Percentiles rank a stretch among this genome's conserved stretches.
These are phyloP conservation scores for Rhinichthys osculus DNA, from an alignment of 2,797 vertebrate species.

Conservation along the genomic window DNA sequence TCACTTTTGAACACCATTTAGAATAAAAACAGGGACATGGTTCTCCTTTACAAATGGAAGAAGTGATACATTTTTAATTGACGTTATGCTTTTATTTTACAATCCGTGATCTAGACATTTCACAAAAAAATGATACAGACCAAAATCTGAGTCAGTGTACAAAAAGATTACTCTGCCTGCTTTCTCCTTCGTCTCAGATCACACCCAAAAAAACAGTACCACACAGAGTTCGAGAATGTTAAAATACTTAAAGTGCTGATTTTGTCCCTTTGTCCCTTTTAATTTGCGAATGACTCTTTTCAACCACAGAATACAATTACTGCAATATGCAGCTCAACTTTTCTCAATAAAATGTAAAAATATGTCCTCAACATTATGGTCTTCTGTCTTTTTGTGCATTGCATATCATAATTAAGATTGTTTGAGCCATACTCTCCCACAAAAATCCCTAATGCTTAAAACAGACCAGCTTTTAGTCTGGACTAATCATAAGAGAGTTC, in stretches of 20 bases:
- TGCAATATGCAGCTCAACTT: constrained; percentile 52
- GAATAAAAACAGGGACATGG: not conserved
- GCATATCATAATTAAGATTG: constrained; percentile 44
- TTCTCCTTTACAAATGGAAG: not conserved
- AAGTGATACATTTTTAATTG: constrained; percentile 35
- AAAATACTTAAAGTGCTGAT: constrained; percentile 56
- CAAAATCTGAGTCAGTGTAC: constrained; percentile 45
- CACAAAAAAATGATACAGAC: not conserved
- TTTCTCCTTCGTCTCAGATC: constrained; percentile 48
- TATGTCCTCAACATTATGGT: constrained; percentile 48
- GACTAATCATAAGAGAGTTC: constrained; percentile 5
- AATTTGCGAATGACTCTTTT: constrained; percentile 56
- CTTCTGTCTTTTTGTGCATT: constrained; percentile 37
- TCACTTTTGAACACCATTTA: not conserved
- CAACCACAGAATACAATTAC: constrained; percentile 49
- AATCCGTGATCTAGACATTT: constrained; percentile 29
- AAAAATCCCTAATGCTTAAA: constrained; percentile 34
- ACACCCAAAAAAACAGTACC: constrained; percentile 44
- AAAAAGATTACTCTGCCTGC: constrained; percentile 18
- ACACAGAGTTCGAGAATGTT: constrained; percentile 50
- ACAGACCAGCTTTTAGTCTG: constrained; percentile 40
- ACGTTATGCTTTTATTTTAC: constrained; percentile 69
- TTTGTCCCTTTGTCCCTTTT: constrained; percentile 61
- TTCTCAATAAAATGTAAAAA: constrained; percentile 60
- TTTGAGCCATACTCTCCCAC: constrained; percentile 20